Base-by-base conservation (phyloP, 1,140 invertebrate species). In the Paramacrobiotus metropolitanus region DNA sequence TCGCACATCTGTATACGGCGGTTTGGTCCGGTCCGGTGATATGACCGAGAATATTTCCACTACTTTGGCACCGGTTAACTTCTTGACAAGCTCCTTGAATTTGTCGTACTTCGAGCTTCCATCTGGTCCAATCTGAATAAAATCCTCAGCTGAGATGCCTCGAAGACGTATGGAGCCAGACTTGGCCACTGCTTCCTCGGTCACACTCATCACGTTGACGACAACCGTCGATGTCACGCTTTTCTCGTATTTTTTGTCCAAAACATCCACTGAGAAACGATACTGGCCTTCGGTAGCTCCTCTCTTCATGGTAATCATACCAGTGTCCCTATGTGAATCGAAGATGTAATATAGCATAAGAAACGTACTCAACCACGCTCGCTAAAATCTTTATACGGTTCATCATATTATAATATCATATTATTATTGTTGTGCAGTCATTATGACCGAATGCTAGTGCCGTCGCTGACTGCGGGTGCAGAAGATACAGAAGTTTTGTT, bases 11-110 rank as follows among this genome's bases (percentile, higher is more conserved):
- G 88, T 92, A 29, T 90, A 76, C 2, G 87, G 86, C 1, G 88
- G 87, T 83, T 66, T 83, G 81, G 65, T 86, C 79, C 21, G 87
- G 71, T 55, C 48, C 15, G 48, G 48, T 20, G 48, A 55, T 67
- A 91, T 87, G 1, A 96, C 87, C 74, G 88, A 93, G 68, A 96
- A 94, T 30, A 97, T 83, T 68, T 95, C 90, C 3, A 97, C 86
- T 48, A 81, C 74, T 60, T 86, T 82, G 1, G 83, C 86, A 59
- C 82, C 84, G 20, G 92, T 71, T 31, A 95, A 76, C 68, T 87
- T 83, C 0, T 85, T 77, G 1, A 93, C 74, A 45, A 80, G 84
- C 64, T 88, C 85, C 66, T 83, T 79, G 65, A 96, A 89, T 60
- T 83, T 79, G 69, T 93, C 87, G 60, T 85, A 77, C 74, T 87